phyloP scores from a whole-genome alignment of 2,888 invertebrate species.

The Cyrtodaria siliqua region DNA sequence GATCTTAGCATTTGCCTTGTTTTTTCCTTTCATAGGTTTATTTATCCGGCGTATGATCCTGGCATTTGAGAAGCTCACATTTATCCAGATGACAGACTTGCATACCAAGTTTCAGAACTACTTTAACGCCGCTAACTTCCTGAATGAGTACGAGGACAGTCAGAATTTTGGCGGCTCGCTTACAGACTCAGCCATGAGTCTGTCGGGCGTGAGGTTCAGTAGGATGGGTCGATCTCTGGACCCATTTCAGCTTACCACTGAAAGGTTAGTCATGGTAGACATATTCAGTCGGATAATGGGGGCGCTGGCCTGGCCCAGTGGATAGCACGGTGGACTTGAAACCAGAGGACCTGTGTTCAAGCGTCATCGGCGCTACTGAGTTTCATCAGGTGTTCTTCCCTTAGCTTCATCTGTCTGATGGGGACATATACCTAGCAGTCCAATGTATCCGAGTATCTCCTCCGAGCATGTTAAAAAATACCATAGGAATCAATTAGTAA shows the following conservation, averaged over 20 bases:
- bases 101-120: slow-evolving; percentile 91
- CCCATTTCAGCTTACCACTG: slow-evolving; percentile 58
- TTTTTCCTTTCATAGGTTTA: slow-evolving; percentile 88
- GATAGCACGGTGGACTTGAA: too few relatives aligned
- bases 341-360: too few relatives aligned
- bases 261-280: slow-evolving; percentile 47
- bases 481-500: too few relatives aligned
- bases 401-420: too few relatives aligned
- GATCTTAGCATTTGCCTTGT: too few relatives aligned
- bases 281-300: too few relatives aligned
- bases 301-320: too few relatives aligned
- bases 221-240: slow-evolving; percentile 61
- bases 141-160: slow-evolving; percentile 64
- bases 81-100: slow-evolving; percentile 92
- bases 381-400: too few relatives aligned
- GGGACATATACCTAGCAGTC: too few relatives aligned
- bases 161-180: slow-evolving; percentile 71
- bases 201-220: slow-evolving; percentile 64
- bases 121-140: slow-evolving; percentile 86
- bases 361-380: too few relatives aligned
- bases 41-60: slow-evolving; percentile 93
- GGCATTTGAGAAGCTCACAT: slow-evolving; percentile 93
- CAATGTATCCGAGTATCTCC: too few relatives aligned
- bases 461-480: too few relatives aligned
- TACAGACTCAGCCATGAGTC: slow-evolving; percentile 71